These are phyloP conservation scores for Ischnura elegans DNA, from an alignment of 2,888 invertebrate species.

Conservation along the genomic window DNA sequence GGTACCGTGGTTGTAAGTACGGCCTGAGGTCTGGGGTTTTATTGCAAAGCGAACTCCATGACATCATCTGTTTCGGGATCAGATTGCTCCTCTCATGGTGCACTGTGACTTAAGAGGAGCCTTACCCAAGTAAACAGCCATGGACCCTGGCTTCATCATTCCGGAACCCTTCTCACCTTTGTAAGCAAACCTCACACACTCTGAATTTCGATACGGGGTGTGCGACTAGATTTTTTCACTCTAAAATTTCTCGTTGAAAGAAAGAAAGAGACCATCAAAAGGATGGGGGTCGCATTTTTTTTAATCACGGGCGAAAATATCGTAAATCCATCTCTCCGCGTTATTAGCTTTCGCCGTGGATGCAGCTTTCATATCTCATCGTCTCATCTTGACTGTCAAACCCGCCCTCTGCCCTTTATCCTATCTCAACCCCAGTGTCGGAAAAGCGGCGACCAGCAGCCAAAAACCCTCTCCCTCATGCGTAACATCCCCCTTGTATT, in stretches of 20 bases:
- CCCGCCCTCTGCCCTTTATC: not conserved
- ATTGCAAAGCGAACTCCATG: too few relatives aligned
- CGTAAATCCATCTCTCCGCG: not conserved
- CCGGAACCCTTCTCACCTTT: not conserved
- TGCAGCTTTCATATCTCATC: not conserved
- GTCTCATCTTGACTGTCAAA: too few relatives aligned
- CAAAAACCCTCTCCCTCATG: not conserved
- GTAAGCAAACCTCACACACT: not conserved
- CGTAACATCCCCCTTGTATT: not conserved
- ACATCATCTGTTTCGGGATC: too few relatives aligned
- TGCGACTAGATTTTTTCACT: not conserved
- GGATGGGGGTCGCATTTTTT: not conserved
- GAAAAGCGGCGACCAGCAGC: not conserved
- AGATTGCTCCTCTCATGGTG: too few relatives aligned
- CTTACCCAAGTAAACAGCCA: too few relatives aligned
- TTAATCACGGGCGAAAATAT: not conserved
- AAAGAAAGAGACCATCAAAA: not conserved
- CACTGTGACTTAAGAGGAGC: too few relatives aligned
- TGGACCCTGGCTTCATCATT: not conserved
- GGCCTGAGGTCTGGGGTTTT: too few relatives aligned
- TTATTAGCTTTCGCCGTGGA: slow-evolving; percentile 12
- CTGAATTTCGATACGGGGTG: not conserved
- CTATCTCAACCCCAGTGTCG: not conserved
- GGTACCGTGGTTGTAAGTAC: too few relatives aligned
- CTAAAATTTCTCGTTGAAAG: not conserved